Percentiles rank a stretch among this genome's conserved stretches.
phyloP scores from a whole-genome alignment of 2,888 invertebrate species.

The Caenorhabditis macrosperma region DNA sequence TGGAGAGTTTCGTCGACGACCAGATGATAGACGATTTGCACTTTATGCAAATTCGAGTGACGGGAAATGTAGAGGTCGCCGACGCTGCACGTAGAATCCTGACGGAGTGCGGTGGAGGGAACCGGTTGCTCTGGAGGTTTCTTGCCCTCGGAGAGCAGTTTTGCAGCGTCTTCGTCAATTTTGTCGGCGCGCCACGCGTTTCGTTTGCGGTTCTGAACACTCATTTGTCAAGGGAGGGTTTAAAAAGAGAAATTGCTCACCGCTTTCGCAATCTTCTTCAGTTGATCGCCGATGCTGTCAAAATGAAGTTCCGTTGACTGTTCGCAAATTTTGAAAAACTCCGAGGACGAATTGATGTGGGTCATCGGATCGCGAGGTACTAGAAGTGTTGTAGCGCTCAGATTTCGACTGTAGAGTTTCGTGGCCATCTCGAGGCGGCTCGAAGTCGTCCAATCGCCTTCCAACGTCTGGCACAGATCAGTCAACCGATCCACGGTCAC shows the following conservation, averaged over 20 bases:
- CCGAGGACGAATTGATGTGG: constrained; percentile 80
- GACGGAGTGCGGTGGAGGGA: constrained; percentile 17
- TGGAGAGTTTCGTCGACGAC: constrained; percentile 87
- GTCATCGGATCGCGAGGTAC: constrained; percentile 85
- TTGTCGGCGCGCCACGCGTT: constrained; percentile 55
- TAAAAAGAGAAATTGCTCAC: not conserved
- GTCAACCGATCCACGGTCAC: constrained; percentile 83
- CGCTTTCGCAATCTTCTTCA: constrained; percentile 82
- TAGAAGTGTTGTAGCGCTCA: constrained; percentile 91
- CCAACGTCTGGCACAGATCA: constrained; percentile 43
- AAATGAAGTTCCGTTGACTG: constrained; percentile 96
- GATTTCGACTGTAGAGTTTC: constrained; percentile 92
- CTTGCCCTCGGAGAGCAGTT: constrained; percentile 12
- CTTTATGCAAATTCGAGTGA: constrained; percentile 77
- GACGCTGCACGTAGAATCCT: constrained; percentile 59
- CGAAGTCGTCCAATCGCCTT: constrained; percentile 81
- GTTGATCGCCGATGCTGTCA: constrained; percentile 89
- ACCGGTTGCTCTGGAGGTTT: constrained; percentile 20
- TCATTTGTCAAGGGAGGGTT: not conserved
- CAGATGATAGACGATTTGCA: constrained; percentile 93
- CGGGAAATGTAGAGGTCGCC: constrained; percentile 82
- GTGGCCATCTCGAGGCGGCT: constrained; percentile 93
- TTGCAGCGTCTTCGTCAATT: constrained; percentile 16
- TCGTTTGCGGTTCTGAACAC: constrained; percentile 47
- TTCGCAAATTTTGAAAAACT: constrained; percentile 84